Evolutionary conservation across 2,113 vertebrate genomes (phyloP).

Genomic region (Toxotes jaculatrix): DNA sequence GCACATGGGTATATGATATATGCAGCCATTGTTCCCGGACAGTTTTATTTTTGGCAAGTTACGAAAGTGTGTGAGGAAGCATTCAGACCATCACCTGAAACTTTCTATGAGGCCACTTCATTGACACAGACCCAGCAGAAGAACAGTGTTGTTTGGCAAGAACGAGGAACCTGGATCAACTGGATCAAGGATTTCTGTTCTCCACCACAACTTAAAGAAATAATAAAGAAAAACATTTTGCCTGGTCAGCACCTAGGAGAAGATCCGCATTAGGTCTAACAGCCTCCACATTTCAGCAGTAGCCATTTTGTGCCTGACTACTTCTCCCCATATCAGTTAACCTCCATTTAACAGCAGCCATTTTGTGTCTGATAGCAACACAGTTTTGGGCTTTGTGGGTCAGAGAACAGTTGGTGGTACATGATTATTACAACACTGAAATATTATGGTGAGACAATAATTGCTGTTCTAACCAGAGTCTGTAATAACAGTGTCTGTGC

Average conservation of each 20-base stretch:
- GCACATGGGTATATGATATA: background rate
- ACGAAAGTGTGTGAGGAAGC: background rate
- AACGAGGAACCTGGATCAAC: background rate
- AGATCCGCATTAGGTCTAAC: constrained; percentile 28
- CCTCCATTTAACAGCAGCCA: constrained; percentile 64
- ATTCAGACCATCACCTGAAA: background rate
- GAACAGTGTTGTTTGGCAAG: background rate
- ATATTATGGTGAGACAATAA: constrained; percentile 55
- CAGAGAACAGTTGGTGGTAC: constrained; percentile 50
- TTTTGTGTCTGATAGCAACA: constrained; percentile 47
- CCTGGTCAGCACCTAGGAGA: background rate
- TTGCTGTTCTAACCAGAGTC: constrained; percentile 46
- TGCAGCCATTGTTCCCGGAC: background rate
- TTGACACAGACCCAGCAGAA: background rate
- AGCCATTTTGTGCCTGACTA: constrained; percentile 40
- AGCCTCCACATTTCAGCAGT: constrained; percentile 18
- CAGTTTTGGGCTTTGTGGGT: constrained; percentile 37
- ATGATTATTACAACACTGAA: constrained; percentile 58
- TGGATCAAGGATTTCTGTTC: background rate
- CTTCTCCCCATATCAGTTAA: constrained; percentile 40
- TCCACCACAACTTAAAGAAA: background rate
- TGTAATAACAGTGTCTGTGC: constrained; percentile 33
- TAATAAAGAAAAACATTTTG: background rate
- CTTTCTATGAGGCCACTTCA: background rate
- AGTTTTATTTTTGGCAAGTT: constrained; percentile 16